Evolutionary conservation across 1,140 invertebrate genomes (phyloP).

Genomic region (Aporrectodea caliginosa): DNA sequence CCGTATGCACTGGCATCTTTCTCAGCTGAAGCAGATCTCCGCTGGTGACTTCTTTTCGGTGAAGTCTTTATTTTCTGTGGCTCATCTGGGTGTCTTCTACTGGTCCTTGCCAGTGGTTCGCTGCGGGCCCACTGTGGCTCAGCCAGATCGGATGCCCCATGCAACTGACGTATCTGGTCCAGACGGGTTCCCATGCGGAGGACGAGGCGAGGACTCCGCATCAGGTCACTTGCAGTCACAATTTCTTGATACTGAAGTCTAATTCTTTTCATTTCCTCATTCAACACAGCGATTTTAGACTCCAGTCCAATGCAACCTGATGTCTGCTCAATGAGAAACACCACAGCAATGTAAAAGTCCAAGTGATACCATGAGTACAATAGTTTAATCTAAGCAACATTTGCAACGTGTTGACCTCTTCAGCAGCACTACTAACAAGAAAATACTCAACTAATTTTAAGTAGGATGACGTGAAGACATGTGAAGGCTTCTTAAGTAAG

Average conservation of each 20-base stretch:
- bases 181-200: neutral
- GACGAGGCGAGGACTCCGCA: slow-evolving; percentile 29
- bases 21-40: neutral
- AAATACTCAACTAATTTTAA: no score
- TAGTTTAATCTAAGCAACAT: no score
- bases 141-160: no score
- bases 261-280: slow-evolving; percentile 61
- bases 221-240: slow-evolving; percentile 40
- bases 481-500: no score
- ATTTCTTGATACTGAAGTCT: slow-evolving; percentile 59
- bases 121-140: neutral
- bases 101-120: neutral
- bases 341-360: no score
- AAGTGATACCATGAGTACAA: no score
- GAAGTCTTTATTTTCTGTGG: neutral
- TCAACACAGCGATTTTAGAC: slow-evolving; percentile 57
- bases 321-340: no score
- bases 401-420: no score
- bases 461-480: no score
- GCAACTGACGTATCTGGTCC: neutral
- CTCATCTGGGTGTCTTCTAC: neutral
- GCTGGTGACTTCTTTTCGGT: neutral
- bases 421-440: no score
- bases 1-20: neutral
- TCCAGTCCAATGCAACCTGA: no score